Evolutionary conservation across 2,797 vertebrate genomes (phyloP), one percentile per base, ranked within the genome.

Genomic region (Merluccius polli): DNA sequence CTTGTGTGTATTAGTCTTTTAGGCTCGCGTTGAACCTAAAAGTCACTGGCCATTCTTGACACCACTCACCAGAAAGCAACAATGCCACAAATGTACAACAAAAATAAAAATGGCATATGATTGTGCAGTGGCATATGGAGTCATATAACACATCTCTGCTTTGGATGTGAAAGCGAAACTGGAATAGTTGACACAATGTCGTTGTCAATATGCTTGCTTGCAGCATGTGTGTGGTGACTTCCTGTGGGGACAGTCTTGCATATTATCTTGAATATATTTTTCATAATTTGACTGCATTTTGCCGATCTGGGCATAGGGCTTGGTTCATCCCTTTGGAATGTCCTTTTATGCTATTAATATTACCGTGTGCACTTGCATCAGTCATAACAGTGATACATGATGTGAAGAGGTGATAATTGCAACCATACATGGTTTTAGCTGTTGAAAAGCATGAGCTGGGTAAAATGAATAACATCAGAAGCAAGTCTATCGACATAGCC

Each of bases 401-500:
- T 32, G 30, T 32, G 16, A 16, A 31, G 24, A 11, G 59, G 59
- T 11, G 24, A 11, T 69, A 29, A 30, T 18, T 67, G 31, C 85
- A 81, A 82, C 80, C 59, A 2, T 10, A 27, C n/a, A 6, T 27
- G 59, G 18, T 8, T n/a, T 73, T 30, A 85, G 88, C 84, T 89
- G 72, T 88, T 84, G 82, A 84, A 75, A 84, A 79, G 87, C 79
- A 44, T 76, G 79, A 74, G 30, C 81, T 71, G 70, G 59, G 15
- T 75, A n/a, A 71, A 85, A 77, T 79, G 69, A 13, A 27, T 11
- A n/a, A 52, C 24, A n/a, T 11, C 29, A 35, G 82, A 84, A 80
- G 80, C 81, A 67, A 87, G 75, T 85, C 87, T 84, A 79, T 87
- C 87, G 90, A 92, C 89, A 90, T 83, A 87, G 87, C 80, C 73